phyloP scores from a whole-genome alignment of 2,113 vertebrate species.

The Nothobranchius furzeri region DNA sequence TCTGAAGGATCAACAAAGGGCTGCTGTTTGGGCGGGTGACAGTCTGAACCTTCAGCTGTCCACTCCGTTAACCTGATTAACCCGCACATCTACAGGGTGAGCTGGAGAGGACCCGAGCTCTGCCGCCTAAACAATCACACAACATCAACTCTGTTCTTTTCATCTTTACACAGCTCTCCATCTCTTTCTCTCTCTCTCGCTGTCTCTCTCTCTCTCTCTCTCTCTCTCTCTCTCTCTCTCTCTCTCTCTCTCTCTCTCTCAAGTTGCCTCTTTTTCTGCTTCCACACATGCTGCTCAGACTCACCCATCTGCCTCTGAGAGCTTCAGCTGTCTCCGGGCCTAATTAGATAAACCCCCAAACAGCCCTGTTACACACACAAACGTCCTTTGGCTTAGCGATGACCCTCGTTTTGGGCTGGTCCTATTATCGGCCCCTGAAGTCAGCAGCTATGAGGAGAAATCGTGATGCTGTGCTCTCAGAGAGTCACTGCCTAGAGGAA shows the following conservation, averaged over 20 bases:
- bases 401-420: neutral
- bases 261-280: neutral
- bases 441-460: neutral
- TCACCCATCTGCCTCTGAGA: slow-evolving; percentile 1
- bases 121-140: neutral
- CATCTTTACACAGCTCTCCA: neutral
- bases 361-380: neutral
- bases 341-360: slow-evolving; percentile 46
- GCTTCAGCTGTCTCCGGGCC: slow-evolving; percentile 50
- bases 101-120: neutral
- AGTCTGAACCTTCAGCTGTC: slow-evolving; percentile 64
- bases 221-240: too few relatives aligned
- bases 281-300: neutral
- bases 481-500: neutral
- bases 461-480: neutral
- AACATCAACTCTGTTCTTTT: neutral
- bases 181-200: neutral
- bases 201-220: too few relatives aligned
- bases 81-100: slow-evolving; percentile 38
- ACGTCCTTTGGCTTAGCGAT: neutral
- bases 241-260: neutral
- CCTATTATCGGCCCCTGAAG: neutral
- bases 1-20: slow-evolving; percentile 55
- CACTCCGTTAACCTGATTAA: slow-evolving; percentile 61
- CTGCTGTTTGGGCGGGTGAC: slow-evolving; percentile 48